Evolutionary conservation across 2,797 vertebrate genomes (phyloP).

Genomic region (Sebastes itinus): DNA sequence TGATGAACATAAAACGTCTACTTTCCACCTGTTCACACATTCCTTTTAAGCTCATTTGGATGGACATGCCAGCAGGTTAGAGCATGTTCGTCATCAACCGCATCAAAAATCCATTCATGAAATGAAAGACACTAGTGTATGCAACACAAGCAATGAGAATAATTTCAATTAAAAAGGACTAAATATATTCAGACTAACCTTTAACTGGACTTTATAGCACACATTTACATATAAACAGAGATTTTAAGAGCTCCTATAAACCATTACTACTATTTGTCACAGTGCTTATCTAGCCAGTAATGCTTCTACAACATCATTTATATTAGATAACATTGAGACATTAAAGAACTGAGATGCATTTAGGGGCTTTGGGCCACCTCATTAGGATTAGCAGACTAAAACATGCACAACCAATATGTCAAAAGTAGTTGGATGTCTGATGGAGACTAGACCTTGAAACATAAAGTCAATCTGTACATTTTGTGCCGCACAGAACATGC

Average conservation of each 20-base stretch:
- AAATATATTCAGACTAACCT: not conserved
- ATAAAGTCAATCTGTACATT: not conserved
- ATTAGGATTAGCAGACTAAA: slow-evolving; percentile 5
- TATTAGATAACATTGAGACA: slow-evolving; percentile 5
- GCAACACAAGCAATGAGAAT: not conserved
- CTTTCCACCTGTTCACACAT: not conserved
- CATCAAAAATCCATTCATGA: not conserved
- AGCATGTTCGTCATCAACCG: not conserved
- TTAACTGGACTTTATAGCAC: not conserved
- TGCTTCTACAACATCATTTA: not conserved
- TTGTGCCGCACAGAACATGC: not conserved
- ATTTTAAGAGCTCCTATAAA: not conserved
- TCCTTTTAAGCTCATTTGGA: not conserved
- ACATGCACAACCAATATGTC: not conserved
- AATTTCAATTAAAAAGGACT: not conserved
- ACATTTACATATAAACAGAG: not conserved
- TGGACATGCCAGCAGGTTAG: not conserved
- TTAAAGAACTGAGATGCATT: slow-evolving; percentile 13
- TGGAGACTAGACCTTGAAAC: not conserved
- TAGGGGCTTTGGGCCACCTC: not conserved
- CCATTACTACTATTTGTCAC: not conserved
- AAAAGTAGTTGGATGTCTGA: not conserved
- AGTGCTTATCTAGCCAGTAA: not conserved
- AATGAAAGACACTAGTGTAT: not conserved
- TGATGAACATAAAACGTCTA: not conserved